Evolutionary conservation across 2,888 invertebrate genomes (phyloP).

Genomic region (Muschampia plurimacula): DNA sequence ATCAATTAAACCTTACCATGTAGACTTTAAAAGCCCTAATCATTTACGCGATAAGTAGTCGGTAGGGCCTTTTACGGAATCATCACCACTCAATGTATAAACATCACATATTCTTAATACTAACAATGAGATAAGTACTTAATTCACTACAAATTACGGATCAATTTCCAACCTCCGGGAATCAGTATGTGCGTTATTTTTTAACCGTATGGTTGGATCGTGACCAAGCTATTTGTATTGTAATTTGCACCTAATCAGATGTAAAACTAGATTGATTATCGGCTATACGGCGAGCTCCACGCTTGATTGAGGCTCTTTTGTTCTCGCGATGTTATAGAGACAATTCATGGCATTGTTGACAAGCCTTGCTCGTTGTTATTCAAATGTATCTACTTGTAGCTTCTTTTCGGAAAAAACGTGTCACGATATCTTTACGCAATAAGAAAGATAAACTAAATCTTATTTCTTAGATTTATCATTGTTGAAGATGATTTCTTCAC

Average conservation of each 20-base stretch:
- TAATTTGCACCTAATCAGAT: constrained; percentile 84
- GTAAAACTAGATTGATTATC: constrained; percentile 83
- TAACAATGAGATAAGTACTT: neutral
- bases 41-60: constrained; percentile 47
- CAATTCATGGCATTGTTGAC: constrained; percentile 63
- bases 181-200: constrained; percentile 45
- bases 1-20: constrained; percentile 56
- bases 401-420: constrained; percentile 22
- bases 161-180: neutral
- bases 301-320: constrained; percentile 66
- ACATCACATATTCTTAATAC: constrained; percentile 18
- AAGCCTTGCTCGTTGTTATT: constrained; percentile 46
- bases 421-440: constrained; percentile 12
- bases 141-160: constrained; percentile 40
- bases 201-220: constrained; percentile 57
- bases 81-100: constrained; percentile 38
- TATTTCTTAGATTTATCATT: no score
- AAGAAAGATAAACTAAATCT: neutral
- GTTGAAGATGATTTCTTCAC: no score
- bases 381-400: constrained; percentile 22
- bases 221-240: constrained; percentile 82
- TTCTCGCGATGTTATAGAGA: constrained; percentile 61
- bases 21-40: constrained; percentile 54
- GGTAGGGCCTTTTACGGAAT: constrained; percentile 55
- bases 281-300: constrained; percentile 61